Evolutionary conservation across 2,113 vertebrate genomes (phyloP).

Genomic region (Periophthalmus modestus): DNA sequence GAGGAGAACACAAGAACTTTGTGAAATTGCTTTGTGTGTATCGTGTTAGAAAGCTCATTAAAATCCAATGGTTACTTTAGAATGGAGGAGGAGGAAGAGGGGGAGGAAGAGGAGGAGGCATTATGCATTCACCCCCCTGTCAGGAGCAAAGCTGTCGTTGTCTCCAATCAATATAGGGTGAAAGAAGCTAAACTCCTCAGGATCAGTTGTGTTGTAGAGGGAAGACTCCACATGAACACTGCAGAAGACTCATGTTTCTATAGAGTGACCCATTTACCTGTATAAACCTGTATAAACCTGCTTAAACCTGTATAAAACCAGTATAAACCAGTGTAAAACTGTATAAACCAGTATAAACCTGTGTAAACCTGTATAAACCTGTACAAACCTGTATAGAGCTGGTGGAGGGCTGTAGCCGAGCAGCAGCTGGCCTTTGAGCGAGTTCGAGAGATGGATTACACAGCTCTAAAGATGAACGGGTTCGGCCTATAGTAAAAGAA

Average conservation of each 20-base stretch:
- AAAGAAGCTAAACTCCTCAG: conserved; percentile 27
- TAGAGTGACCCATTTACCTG: conserved; percentile 30
- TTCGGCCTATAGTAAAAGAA: conserved; percentile 16
- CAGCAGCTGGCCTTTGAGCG: conserved; percentile 7
- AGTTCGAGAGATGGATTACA: conserved; percentile 20
- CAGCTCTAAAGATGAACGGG: conserved; percentile 3
- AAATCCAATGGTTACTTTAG: too few species aligned
- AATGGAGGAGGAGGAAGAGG: too few species aligned
- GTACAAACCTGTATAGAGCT: conserved; percentile 38
- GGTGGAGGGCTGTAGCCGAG: conserved; percentile 13
- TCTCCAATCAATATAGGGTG: conserved; percentile 71
- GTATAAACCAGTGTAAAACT: too few species aligned
- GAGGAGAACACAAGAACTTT: background rate
- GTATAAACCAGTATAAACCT: conserved; percentile 43
- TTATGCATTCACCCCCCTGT: conserved; percentile 58
- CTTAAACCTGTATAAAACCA: too few species aligned
- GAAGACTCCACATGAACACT: background rate
- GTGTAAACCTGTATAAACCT: conserved; percentile 44
- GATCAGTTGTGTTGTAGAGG: background rate
- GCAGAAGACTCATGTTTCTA: conserved; percentile 38
- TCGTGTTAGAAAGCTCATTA: too few species aligned
- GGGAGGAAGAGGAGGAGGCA: conserved; percentile 32
- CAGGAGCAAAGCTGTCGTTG: conserved; percentile 46
- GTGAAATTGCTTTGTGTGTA: too few species aligned
- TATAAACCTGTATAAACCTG: conserved; percentile 34